Conservation (phyloP, 1,140 invertebrate species). For the Procambarus clarkii region DNA sequence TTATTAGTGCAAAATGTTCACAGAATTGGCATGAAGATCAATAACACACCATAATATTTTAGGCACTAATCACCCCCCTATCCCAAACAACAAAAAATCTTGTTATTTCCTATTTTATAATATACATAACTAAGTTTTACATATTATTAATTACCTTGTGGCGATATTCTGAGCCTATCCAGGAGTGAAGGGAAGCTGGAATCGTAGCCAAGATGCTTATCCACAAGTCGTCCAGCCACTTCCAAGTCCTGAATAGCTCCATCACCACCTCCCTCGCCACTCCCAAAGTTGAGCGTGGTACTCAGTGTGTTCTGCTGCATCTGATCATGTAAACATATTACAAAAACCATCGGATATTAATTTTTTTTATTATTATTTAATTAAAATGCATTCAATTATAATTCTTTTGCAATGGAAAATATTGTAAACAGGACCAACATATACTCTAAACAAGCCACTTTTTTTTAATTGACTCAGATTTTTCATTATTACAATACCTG, state of each 20-base stretch:
- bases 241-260: conserved; percentile 72
- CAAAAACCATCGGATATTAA: background rate
- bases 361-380: background rate
- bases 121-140: too few species aligned
- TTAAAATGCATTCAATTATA: background rate
- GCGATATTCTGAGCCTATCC: conserved; percentile 78
- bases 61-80: too few species aligned
- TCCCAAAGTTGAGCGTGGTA: conserved; percentile 45
- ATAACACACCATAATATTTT: too few species aligned
- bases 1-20: too few species aligned
- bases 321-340: background rate
- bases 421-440: too few species aligned
- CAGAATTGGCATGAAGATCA: too few species aligned
- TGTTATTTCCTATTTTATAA: too few species aligned
- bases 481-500: too few species aligned
- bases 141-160: conserved; percentile 62
- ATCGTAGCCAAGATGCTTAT: conserved; percentile 83
- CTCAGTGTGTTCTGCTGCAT: conserved; percentile 66
- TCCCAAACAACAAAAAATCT: too few species aligned
- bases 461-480: too few species aligned
- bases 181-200: conserved; percentile 83
- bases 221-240: conserved; percentile 83
- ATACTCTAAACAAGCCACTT: too few species aligned
- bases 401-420: too few species aligned
- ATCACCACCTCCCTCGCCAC: conserved; percentile 18